Evolutionary conservation across 2,113 vertebrate genomes (phyloP).

Genomic region (Rutilus rutilus): DNA sequence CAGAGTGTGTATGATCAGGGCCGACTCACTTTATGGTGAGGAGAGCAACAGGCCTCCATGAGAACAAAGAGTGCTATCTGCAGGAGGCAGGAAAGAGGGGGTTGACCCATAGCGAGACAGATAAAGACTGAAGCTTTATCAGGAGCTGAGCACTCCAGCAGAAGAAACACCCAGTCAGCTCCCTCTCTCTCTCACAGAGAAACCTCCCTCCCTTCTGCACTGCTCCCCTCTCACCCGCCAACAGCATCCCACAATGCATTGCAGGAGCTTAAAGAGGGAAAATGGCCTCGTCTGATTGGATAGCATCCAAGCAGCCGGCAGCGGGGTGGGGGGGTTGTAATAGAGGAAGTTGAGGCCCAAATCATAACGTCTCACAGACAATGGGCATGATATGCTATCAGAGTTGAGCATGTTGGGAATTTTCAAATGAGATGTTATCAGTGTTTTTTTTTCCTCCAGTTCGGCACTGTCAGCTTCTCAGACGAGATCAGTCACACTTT

Average conservation of each 20-base stretch:
- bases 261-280: constrained; percentile 12
- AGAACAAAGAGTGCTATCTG: constrained; percentile 68
- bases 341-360: constrained; percentile 41
- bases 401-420: constrained; percentile 29
- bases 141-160: constrained; percentile 64
- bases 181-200: constrained; percentile 46
- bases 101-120: constrained; percentile 55
- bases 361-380: constrained; percentile 17
- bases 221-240: constrained; percentile 39
- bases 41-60: constrained; percentile 28
- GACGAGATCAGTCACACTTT: constrained; percentile 12
- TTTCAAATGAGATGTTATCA: constrained; percentile 30
- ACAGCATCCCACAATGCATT: constrained; percentile 44
- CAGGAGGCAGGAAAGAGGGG: constrained; percentile 64
- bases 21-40: constrained; percentile 29
- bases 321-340: constrained; percentile 8
- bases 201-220: constrained; percentile 23
- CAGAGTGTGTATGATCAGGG: constrained; percentile 11
- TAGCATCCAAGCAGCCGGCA: constrained; percentile 2
- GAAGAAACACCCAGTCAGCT: constrained; percentile 67
- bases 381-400: constrained; percentile 31
- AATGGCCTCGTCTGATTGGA: constrained; percentile 30
- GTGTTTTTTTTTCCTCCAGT: background rate
- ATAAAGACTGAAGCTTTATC: constrained; percentile 73
- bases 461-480: constrained; percentile 4